Percentiles rank a stretch among this genome's conserved stretches.
Conservation (phyloP, 1,140 invertebrate genomes). For the Drosophila sp. region DNA sequence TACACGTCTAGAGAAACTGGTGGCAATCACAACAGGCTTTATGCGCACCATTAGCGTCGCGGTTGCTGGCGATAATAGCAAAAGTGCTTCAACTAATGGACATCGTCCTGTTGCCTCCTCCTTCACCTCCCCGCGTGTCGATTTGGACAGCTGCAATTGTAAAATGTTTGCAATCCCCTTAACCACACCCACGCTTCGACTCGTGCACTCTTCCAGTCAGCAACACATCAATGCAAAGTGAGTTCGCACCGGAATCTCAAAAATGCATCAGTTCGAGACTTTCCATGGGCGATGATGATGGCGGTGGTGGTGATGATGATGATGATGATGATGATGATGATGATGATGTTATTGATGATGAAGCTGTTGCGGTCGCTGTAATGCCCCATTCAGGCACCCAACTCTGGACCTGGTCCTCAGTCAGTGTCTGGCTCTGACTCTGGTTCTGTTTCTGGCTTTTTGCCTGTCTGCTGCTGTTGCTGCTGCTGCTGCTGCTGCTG, state of each 20-base stretch:
- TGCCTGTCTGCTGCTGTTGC: slow-evolving; percentile 11
- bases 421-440: not conserved
- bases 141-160: slow-evolving; percentile 57
- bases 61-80: slow-evolving; percentile 72
- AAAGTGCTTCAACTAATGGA: slow-evolving; percentile 78
- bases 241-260: slow-evolving; percentile 70
- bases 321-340: slow-evolving; percentile 41
- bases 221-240: slow-evolving; percentile 54
- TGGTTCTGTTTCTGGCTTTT: slow-evolving; percentile 9
- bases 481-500: slow-evolving; percentile 3
- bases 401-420: not conserved
- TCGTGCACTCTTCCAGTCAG: slow-evolving; percentile 2
- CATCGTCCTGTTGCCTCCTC: slow-evolving; percentile 37
- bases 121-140: slow-evolving; percentile 10
- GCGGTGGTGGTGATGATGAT: slow-evolving; percentile 43
- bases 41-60: slow-evolving; percentile 74
- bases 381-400: slow-evolving; percentile 18
- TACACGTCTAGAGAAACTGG: slow-evolving; percentile 54
- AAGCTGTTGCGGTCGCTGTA: slow-evolving; percentile 76
- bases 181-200: slow-evolving; percentile 13
- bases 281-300: slow-evolving; percentile 23
- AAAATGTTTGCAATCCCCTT: slow-evolving; percentile 49
- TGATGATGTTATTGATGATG: slow-evolving; percentile 70
- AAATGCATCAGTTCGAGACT: slow-evolving; percentile 66
- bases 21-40: slow-evolving; percentile 81